A percentile compares a stretch with the other conserved stretches of the same genome.
These are phyloP conservation scores for Dendrolimus pini DNA, from an alignment of 2,888 invertebrate species.

Conservation along the genomic window DNA sequence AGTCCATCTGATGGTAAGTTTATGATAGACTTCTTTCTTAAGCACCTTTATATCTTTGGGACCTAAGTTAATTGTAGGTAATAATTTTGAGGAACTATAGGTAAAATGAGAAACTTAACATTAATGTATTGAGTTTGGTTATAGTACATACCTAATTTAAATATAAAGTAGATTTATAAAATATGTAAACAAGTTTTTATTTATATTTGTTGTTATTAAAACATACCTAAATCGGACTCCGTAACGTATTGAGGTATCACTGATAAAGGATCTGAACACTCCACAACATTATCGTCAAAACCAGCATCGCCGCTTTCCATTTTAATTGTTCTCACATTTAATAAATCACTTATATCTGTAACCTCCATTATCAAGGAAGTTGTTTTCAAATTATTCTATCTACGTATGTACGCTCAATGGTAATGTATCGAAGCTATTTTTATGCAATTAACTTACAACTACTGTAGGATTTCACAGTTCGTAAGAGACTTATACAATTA, in stretches of 20 bases:
- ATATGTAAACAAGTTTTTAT: background rate
- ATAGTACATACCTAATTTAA: background rate
- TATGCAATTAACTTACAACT: too few species aligned
- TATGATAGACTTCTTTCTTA: too few species aligned
- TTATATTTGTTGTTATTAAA: background rate
- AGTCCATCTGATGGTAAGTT: too few species aligned
- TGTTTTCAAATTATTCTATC: constrained; percentile 2
- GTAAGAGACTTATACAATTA: background rate
- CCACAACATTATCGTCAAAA: constrained; percentile 44
- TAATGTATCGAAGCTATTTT: too few species aligned
- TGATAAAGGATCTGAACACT: constrained; percentile 44
- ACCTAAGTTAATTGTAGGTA: too few species aligned
- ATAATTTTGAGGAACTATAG: too few species aligned
- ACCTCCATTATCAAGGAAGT: constrained; percentile 47
- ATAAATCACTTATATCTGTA: constrained; percentile 56
- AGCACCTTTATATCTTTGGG: too few species aligned
- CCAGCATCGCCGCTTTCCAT: constrained; percentile 54
- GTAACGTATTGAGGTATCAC: constrained; percentile 68
- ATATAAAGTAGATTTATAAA: background rate
- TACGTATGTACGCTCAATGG: too few species aligned
- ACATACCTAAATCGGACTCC: constrained; percentile 65
- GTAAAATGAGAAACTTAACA: too few species aligned
- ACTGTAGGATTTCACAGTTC: too few species aligned
- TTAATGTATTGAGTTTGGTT: too few species aligned
- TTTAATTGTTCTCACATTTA: constrained; percentile 59